phyloP scores from a whole-genome alignment of 2,113 vertebrate species.

The Marmota monax region DNA sequence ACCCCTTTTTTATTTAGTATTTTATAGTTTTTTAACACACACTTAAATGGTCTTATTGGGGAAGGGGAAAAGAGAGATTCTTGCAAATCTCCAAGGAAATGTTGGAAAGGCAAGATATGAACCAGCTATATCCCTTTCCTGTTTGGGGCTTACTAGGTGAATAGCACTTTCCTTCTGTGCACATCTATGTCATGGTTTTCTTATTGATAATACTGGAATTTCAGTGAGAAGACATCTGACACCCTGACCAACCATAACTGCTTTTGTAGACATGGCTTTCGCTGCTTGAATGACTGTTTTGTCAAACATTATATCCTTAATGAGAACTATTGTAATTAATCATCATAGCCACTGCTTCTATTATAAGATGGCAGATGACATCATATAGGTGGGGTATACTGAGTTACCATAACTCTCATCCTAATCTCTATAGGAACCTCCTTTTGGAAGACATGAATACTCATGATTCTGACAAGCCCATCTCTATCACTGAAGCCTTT shows the following conservation, averaged over 20 bases:
- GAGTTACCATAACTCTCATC: constrained; percentile 99
- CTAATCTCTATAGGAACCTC: constrained; percentile 96
- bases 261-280: constrained; percentile 98
- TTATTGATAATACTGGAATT: constrained; percentile 82
- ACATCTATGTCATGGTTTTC: constrained; percentile 74
- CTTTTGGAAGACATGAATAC: constrained; percentile 95
- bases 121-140: constrained; percentile 86
- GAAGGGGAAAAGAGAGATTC: constrained; percentile 80
- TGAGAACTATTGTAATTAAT: constrained; percentile 99
- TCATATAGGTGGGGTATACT: constrained; percentile 98
- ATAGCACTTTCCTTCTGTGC: constrained; percentile 76
- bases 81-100: constrained; percentile 86
- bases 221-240: constrained; percentile 82
- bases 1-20: constrained; percentile 85
- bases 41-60: constrained; percentile 81
- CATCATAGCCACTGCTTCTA: constrained; percentile 99
- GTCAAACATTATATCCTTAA: constrained; percentile 97
- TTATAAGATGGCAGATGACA: constrained; percentile 99
- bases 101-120: constrained; percentile 84
- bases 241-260: constrained; percentile 93
- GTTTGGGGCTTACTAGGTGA: constrained; percentile 81
- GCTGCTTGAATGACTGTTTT: constrained; percentile 99
- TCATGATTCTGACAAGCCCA: constrained; percentile 93
- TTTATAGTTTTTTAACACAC: constrained; percentile 86
- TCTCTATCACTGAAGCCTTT: constrained; percentile 96